Conservation (phyloP, 2,888 invertebrate species). For the Lepidochitona cinerea region DNA sequence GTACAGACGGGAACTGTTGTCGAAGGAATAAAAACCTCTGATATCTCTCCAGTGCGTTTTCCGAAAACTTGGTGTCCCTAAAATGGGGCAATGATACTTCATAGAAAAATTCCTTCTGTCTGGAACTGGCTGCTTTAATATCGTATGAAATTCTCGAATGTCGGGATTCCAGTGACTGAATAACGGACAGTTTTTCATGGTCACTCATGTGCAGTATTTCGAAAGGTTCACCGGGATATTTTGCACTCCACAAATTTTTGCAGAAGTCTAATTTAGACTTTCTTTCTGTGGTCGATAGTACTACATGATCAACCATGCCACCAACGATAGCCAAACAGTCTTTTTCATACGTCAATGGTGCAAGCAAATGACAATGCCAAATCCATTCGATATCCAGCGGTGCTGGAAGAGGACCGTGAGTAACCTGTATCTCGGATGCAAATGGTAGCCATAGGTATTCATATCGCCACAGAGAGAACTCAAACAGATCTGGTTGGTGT, state of each 20-base stretch:
- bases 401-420: slow-evolving; percentile 64
- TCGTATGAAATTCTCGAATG: slow-evolving; percentile 58
- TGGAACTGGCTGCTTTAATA: slow-evolving; percentile 67
- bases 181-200: neutral
- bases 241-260: slow-evolving; percentile 53
- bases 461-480: slow-evolving; percentile 71
- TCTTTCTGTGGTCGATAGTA: slow-evolving; percentile 59
- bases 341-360: slow-evolving; percentile 61
- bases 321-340: slow-evolving; percentile 60
- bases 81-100: slow-evolving; percentile 73
- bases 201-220: slow-evolving; percentile 31
- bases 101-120: slow-evolving; percentile 73
- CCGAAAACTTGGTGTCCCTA: slow-evolving; percentile 69
- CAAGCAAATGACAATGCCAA: slow-evolving; percentile 72
- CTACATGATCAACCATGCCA: slow-evolving; percentile 69
- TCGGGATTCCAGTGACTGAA: neutral
- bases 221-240: slow-evolving; percentile 61
- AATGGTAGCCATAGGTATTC: slow-evolving; percentile 72
- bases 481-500: slow-evolving; percentile 58
- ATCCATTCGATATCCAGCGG: slow-evolving; percentile 73
- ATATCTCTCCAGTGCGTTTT: slow-evolving; percentile 69
- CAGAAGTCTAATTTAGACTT: slow-evolving; percentile 51
- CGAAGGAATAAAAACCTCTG: slow-evolving; percentile 71
- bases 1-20: slow-evolving; percentile 69
- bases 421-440: slow-evolving; percentile 55